A percentile compares a stretch with the other conserved stretches of the same genome.
Evolutionary conservation across 1,140 invertebrate species (phyloP).

Genomic region (Pseudomyrmex concolor): DNA sequence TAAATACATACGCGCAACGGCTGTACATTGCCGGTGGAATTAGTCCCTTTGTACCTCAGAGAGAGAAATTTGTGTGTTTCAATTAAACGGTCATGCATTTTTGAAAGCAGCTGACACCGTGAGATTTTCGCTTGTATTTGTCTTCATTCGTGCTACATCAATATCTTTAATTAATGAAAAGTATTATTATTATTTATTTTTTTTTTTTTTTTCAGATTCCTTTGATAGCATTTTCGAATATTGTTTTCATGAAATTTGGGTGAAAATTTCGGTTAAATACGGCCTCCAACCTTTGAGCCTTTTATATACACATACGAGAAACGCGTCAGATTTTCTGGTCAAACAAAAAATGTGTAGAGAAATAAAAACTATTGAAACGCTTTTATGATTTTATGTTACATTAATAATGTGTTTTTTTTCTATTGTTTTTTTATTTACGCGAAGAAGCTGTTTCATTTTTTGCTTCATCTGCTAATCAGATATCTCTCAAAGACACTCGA

Average conservation of each 20-base stretch:
- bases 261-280: constrained; percentile 3
- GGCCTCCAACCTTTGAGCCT: neutral
- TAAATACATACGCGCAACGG: constrained; percentile 41
- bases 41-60: constrained; percentile 64
- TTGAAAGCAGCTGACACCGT: constrained; percentile 54
- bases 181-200: neutral
- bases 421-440: too few relatives aligned
- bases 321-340: neutral
- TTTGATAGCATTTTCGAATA: constrained; percentile 37
- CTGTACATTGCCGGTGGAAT: constrained; percentile 47
- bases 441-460: neutral
- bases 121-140: constrained; percentile 49
- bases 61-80: constrained; percentile 62
- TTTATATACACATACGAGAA: neutral
- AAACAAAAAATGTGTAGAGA: constrained; percentile 4
- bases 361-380: neutral
- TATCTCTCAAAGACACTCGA: neutral
- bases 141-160: neutral
- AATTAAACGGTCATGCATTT: constrained; percentile 64
- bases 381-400: too few relatives aligned
- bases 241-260: constrained; percentile 33
- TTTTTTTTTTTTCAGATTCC: neutral
- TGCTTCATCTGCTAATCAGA: neutral
- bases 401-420: neutral
- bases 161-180: constrained; percentile 6